phyloP scores from a whole-genome alignment of 2,113 vertebrate genomes.

The Gopherus flavomarginatus region DNA sequence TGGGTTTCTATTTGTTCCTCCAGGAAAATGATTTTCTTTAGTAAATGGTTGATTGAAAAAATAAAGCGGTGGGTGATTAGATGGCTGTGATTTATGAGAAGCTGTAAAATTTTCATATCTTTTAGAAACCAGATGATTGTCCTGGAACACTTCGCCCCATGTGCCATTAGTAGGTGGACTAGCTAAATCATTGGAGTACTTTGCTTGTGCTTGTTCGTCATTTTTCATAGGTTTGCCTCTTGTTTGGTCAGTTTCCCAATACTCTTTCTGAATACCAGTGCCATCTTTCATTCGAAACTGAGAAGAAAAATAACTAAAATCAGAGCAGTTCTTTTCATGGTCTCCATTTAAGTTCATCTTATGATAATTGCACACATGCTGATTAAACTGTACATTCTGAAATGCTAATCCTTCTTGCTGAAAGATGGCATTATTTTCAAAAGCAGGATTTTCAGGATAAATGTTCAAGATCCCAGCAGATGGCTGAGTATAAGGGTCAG shows the following conservation, averaged over 20 bases:
- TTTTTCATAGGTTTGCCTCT: conserved; percentile 36
- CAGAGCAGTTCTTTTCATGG: not conserved
- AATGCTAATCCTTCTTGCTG: not conserved
- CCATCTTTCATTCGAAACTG: not conserved
- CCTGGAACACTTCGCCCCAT: conserved; percentile 58
- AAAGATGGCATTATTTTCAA: not conserved
- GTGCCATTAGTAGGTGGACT: not conserved
- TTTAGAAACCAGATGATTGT: conserved; percentile 46
- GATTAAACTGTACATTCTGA: not conserved
- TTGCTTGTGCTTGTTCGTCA: not conserved
- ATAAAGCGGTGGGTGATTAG: not conserved
- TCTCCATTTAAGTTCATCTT: not conserved
- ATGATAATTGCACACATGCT: not conserved
- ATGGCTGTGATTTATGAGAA: no score
- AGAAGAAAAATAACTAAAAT: conserved; percentile 10
- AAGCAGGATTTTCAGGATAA: not conserved
- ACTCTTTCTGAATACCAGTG: not conserved
- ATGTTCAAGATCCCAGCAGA: not conserved
- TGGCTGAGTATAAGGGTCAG: not conserved
- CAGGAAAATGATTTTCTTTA: conserved; percentile 40
- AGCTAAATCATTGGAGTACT: not conserved
- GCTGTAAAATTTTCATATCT: not conserved
- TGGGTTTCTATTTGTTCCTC: not conserved
- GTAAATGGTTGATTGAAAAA: conserved; percentile 63
- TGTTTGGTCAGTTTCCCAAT: conserved; percentile 23